Evolutionary conservation across 1,140 invertebrate genomes (phyloP).

Genomic region (Drosophila willistoni): DNA sequence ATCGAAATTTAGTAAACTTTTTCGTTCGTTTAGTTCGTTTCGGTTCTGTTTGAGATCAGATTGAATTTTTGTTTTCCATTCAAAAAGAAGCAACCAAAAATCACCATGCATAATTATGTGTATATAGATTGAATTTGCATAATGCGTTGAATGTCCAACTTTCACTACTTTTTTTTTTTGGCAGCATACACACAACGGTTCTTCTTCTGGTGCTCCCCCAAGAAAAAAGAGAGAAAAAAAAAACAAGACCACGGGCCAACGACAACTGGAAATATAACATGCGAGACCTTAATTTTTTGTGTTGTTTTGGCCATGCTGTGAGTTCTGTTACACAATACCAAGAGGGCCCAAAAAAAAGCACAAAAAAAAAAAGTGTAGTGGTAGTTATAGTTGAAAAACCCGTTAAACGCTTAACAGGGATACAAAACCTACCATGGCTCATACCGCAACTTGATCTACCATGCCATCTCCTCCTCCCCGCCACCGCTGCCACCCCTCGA

Average conservation of each 20-base stretch:
- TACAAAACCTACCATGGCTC: conserved; percentile 21
- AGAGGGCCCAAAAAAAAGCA: conserved; percentile 59
- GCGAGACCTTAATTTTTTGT: conserved; percentile 62
- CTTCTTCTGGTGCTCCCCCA: conserved; percentile 59
- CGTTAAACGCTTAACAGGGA: conserved; percentile 68
- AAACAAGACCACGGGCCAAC: conserved; percentile 36
- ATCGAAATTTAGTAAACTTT: conserved; percentile 38
- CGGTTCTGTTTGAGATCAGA: conserved; percentile 46
- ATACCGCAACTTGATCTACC: conserved; percentile 71
- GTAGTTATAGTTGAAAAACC: conserved; percentile 66
- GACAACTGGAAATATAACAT: conserved; percentile 55
- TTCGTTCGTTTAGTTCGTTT: background rate
- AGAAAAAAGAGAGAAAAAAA: conserved; percentile 36
- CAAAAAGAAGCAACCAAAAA: conserved; percentile 36
- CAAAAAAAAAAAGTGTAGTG: background rate
- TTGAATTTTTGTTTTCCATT: conserved; percentile 65
- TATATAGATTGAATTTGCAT: conserved; percentile 65
- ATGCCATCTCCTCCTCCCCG: conserved; percentile 29
- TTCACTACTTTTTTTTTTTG: conserved; percentile 80
- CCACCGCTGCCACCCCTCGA: conserved; percentile 1
- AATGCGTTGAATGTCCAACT: conserved; percentile 60
- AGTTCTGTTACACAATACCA: conserved; percentile 80
- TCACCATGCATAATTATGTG: conserved; percentile 20
- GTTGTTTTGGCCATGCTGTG: conserved; percentile 47
- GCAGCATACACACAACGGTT: conserved; percentile 66